These are phyloP conservation scores for Cotesia vestalis DNA, from an alignment of 1,140 invertebrate species.

Conservation along the genomic window DNA sequence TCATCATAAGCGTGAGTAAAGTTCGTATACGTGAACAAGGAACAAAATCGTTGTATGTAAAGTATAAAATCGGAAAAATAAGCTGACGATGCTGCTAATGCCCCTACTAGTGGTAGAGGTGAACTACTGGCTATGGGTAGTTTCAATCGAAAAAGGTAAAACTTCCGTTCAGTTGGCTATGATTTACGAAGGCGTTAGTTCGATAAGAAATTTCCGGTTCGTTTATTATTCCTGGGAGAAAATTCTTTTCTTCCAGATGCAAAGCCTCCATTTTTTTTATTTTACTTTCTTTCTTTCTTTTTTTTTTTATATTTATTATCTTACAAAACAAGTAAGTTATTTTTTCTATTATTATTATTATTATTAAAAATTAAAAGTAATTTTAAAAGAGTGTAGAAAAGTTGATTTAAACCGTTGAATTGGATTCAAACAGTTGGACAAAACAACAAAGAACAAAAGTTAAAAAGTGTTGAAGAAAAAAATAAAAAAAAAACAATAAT, in stretches of 20 bases:
- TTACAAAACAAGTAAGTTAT: neutral
- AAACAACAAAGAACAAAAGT: neutral
- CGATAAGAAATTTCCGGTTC: conserved; percentile 60
- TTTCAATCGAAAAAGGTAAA: conserved; percentile 54
- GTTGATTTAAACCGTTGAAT: neutral
- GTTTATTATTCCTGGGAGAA: conserved; percentile 49
- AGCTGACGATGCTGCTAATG: conserved; percentile 51
- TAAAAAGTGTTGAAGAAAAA: neutral
- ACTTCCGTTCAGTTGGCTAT: conserved; percentile 56
- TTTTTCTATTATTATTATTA: neutral
- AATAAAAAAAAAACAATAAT: neutral
- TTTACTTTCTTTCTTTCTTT: neutral
- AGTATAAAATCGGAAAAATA: conserved; percentile 39
- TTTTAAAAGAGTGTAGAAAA: no score
- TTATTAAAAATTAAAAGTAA: neutral
- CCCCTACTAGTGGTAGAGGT: neutral
- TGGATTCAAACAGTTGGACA: conserved; percentile 3
- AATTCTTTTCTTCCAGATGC: conserved; percentile 51
- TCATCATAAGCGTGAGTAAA: conserved; percentile 12
- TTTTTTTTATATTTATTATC: neutral
- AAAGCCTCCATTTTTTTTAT: conserved; percentile 2
- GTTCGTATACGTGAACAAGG: conserved; percentile 12
- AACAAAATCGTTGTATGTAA: neutral
- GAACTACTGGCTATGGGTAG: conserved; percentile 21
- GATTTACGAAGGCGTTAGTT: conserved; percentile 58